A percentile compares a stretch with the other conserved stretches of the same genome.
Conservation (phyloP, 2,888 invertebrate species). For the Platycheirus rosarum region DNA sequence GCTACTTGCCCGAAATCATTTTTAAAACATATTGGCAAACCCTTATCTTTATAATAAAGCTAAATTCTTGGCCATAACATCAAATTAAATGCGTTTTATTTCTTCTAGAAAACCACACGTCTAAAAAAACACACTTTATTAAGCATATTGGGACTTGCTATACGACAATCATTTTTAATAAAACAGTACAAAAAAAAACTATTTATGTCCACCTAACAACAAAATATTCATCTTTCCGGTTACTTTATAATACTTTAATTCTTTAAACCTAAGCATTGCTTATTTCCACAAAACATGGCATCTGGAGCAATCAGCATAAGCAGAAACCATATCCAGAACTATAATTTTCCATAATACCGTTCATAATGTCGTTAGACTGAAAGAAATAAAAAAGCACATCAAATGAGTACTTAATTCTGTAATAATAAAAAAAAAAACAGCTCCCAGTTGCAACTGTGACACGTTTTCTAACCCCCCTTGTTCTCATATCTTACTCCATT, state of each 20-base stretch:
- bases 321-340: not conserved
- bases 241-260: not conserved
- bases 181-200: no score
- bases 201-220: no score
- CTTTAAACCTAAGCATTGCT: slow-evolving; percentile 21
- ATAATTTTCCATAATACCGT: slow-evolving; percentile 10
- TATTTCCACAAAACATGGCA: slow-evolving; percentile 13
- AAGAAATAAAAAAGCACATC: slow-evolving; percentile 22
- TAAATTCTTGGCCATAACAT: no score
- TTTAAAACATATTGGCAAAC: no score
- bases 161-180: no score
- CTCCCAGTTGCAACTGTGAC: slow-evolving; percentile 18
- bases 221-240: no score
- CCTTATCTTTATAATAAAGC: no score
- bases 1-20: no score
- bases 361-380: slow-evolving; percentile 26
- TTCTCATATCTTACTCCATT: not conserved
- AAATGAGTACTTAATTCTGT: slow-evolving; percentile 23
- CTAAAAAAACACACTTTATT: no score
- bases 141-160: no score
- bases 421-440: slow-evolving; percentile 32
- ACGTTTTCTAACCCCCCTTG: not conserved
- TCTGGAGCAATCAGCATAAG: slow-evolving; percentile 16
- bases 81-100: no score
- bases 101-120: no score